These are phyloP conservation scores for Phania funesta DNA, from an alignment of 2,888 invertebrate species.

Conservation along the genomic window DNA sequence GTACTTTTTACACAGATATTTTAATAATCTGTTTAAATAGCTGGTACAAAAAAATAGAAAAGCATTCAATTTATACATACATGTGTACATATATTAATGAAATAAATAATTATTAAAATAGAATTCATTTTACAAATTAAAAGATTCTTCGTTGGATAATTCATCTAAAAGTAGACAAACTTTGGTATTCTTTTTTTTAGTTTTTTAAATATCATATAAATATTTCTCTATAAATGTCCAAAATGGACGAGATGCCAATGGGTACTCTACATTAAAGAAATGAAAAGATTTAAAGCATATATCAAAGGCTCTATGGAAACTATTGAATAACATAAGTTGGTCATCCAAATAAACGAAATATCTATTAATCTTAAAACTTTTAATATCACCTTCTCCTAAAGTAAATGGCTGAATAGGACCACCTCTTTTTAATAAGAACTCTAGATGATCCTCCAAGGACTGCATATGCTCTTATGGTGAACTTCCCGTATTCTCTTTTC, in stretches of 20 bases:
- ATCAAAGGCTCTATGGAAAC: constrained; percentile 10
- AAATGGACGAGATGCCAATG: background rate
- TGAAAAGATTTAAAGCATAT: constrained; percentile 29
- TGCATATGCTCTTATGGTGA: background rate
- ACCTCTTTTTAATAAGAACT: background rate
- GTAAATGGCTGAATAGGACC: background rate
- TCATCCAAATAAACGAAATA: constrained; percentile 4
- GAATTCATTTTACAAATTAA: too few species aligned
- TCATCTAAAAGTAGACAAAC: constrained; percentile 8
- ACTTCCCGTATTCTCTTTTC: too few species aligned
- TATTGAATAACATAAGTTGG: background rate
- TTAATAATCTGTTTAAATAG: too few species aligned
- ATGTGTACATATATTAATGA: too few species aligned
- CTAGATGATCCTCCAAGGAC: background rate
- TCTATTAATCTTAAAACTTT: background rate
- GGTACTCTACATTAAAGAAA: constrained; percentile 10
- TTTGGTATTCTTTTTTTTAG: background rate
- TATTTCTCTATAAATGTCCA: constrained; percentile 31
- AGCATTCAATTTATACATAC: too few species aligned
- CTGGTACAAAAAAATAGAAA: too few species aligned
- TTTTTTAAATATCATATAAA: constrained; percentile 7
- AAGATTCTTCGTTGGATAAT: background rate
- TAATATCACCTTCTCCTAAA: background rate
- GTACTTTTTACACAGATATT: too few species aligned
- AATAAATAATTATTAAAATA: too few species aligned